Evolutionary conservation across 2,113 vertebrate genomes (phyloP).

Genomic region (Panurus biarmicus): DNA sequence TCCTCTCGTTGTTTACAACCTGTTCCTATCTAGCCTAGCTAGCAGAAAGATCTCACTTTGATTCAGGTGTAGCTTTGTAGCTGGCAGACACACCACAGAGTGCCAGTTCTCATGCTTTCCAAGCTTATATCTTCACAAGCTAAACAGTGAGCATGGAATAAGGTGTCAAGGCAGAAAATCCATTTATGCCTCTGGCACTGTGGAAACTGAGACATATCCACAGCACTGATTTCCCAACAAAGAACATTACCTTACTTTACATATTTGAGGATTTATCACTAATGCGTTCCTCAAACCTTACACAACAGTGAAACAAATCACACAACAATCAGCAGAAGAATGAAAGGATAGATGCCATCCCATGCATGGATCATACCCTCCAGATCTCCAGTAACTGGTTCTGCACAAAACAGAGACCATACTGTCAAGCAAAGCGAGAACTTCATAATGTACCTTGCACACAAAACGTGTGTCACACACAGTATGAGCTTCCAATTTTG

Average conservation of each 20-base stretch:
- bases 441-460: not conserved
- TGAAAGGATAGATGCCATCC: not conserved
- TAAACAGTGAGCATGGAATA: not conserved
- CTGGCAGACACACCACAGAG: not conserved
- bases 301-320: not conserved
- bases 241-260: not conserved
- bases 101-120: not conserved
- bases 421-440: not conserved
- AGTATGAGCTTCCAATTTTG: not conserved
- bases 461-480: fast-evolving
- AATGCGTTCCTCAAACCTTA: not conserved
- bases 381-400: not conserved
- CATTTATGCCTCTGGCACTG: not conserved
- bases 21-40: not conserved
- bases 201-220: not conserved
- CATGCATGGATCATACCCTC: fast-evolving
- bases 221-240: not conserved
- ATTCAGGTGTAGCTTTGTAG: not conserved
- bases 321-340: not conserved
- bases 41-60: not conserved
- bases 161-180: not conserved
- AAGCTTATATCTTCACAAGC: not conserved
- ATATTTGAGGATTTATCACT: not conserved
- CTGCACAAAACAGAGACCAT: not conserved
- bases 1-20: not conserved